Conservation (phyloP, 2,113 vertebrate species). For the Cacatua alba region DNA sequence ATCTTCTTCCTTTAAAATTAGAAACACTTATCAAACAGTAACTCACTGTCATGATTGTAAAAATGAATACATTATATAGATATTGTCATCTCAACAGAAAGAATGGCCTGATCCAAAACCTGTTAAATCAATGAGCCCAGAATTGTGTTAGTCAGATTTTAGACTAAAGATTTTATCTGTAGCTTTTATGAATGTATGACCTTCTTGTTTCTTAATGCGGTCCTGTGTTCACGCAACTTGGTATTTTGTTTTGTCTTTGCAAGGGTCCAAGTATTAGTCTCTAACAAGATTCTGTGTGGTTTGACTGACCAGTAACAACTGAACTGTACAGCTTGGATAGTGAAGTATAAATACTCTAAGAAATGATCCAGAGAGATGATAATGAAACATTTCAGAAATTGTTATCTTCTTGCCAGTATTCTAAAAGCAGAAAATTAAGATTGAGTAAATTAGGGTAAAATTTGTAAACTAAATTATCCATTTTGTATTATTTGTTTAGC, state of each 20-base stretch:
- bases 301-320: background rate
- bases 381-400: background rate
- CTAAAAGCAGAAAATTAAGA: slow-evolving; percentile 15
- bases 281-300: background rate
- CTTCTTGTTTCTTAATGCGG: background rate
- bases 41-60: slow-evolving; percentile 2
- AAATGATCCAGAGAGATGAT: background rate
- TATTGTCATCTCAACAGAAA: slow-evolving; percentile 14
- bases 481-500: slow-evolving; percentile 10
- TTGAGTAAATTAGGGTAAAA: background rate
- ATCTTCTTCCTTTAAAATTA: slow-evolving; percentile 22
- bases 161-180: background rate
- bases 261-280: background rate
- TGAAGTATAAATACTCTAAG: background rate
- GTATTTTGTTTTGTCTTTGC: background rate
- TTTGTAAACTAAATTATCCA: background rate
- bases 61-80: background rate
- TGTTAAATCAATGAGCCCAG: slow-evolving; percentile 5
- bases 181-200: background rate
- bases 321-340: background rate
- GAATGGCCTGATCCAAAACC: background rate
- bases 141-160: background rate
- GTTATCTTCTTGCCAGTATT: background rate
- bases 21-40: slow-evolving; percentile 39
- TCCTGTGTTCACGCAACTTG: background rate